Percentiles rank a stretch among this genome's conserved stretches.
Evolutionary conservation across 2,888 invertebrate species (phyloP).

Genomic region (Lymantria monacha): DNA sequence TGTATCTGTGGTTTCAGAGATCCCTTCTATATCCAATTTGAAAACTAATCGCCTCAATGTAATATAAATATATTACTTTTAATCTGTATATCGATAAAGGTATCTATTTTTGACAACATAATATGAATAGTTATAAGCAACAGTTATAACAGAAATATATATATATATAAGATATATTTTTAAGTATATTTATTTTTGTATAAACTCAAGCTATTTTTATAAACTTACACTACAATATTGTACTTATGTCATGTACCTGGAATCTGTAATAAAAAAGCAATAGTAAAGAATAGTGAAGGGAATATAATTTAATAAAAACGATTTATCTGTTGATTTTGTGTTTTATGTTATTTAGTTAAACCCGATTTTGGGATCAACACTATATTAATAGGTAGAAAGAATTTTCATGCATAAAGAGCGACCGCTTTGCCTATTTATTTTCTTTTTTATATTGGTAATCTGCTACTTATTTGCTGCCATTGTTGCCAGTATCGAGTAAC

Average conservation of each 20-base stretch:
- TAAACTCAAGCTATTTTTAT: constrained; percentile 29
- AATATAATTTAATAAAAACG: background rate
- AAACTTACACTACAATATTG: constrained; percentile 27
- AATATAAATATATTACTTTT: too few relatives aligned
- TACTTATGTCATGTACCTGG: constrained; percentile 47
- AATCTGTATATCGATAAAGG: too few relatives aligned
- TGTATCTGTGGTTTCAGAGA: too few relatives aligned
- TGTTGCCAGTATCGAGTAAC: too few relatives aligned
- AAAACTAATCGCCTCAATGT: too few relatives aligned
- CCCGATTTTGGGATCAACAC: background rate
- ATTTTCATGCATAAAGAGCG: too few relatives aligned
- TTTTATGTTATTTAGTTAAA: background rate
- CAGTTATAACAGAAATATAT: background rate
- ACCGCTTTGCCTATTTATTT: too few relatives aligned
- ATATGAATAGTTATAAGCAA: background rate
- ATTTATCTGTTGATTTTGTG: background rate
- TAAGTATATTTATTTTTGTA: constrained; percentile 29
- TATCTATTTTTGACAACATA: background rate
- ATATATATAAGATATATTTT: background rate
- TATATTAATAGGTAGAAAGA: too few relatives aligned
- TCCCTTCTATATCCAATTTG: too few relatives aligned
- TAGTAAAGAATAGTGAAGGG: constrained; percentile 16
- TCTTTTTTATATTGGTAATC: too few relatives aligned
- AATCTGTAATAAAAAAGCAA: constrained; percentile 28
- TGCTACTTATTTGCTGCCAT: too few relatives aligned